Evolutionary conservation across 2,797 vertebrate species (phyloP).

Genomic region (Galaxias olidus): DNA sequence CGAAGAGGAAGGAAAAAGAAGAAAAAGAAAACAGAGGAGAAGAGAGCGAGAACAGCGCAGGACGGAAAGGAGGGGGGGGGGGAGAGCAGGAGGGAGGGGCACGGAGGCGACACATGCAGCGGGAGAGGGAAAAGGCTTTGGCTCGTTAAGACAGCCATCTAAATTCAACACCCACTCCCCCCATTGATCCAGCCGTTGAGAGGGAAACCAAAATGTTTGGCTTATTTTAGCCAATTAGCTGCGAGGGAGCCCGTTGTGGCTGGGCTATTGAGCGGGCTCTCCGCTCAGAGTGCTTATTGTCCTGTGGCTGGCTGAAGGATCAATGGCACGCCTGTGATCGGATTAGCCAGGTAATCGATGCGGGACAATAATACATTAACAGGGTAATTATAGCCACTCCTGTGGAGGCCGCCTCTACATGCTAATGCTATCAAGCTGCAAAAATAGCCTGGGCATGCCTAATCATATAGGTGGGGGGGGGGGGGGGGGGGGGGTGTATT

Average conservation of each 20-base stretch:
- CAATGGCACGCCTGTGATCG: constrained; percentile 89
- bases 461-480: too few relatives aligned
- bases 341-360: constrained; percentile 96
- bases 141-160: constrained; percentile 85
- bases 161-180: constrained; percentile 83
- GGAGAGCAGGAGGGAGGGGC: constrained; percentile 34
- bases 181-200: constrained; percentile 85
- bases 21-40: constrained; percentile 18
- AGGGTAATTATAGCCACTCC: constrained; percentile 86
- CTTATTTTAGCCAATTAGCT: constrained; percentile 96
- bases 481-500: too few relatives aligned
- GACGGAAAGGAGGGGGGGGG: constrained; percentile 51
- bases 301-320: constrained; percentile 84
- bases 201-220: constrained; percentile 96
- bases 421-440: constrained; percentile 5
- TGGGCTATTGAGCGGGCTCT: constrained; percentile 85
- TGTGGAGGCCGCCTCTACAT: constrained; percentile 62
- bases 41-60: constrained; percentile 45
- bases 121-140: constrained; percentile 26
- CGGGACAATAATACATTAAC: constrained; percentile 96
- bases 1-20: background rate
- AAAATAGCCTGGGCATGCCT: too few relatives aligned
- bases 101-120: too few relatives aligned
- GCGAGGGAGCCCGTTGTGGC: constrained; percentile 85
- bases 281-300: constrained; percentile 89